Evolutionary conservation across 2,888 invertebrate species (phyloP).

Genomic region (Epinotia bilunana): DNA sequence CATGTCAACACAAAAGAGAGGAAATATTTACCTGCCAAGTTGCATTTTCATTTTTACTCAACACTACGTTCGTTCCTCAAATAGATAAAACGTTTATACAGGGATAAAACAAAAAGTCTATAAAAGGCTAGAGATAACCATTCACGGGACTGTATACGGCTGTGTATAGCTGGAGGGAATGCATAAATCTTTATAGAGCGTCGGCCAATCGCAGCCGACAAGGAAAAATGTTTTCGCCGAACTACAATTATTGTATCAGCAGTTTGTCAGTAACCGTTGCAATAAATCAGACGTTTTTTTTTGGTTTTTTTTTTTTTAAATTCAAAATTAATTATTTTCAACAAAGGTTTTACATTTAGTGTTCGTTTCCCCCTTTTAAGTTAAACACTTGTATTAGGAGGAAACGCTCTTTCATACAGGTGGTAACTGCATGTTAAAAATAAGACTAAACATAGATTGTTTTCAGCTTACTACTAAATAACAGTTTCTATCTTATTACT

Average conservation of each 20-base stretch:
- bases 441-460: too few species aligned
- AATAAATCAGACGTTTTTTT: background rate
- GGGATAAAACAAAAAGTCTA: slow-evolving; percentile 26
- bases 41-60: background rate
- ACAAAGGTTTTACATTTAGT: too few species aligned
- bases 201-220: slow-evolving; percentile 14
- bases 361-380: too few species aligned
- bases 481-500: too few species aligned
- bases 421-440: too few species aligned
- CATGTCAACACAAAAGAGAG: background rate
- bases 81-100: slow-evolving; percentile 22
- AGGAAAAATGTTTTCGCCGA: slow-evolving; percentile 29
- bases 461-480: too few species aligned
- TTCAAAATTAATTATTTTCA: too few species aligned
- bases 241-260: slow-evolving; percentile 17
- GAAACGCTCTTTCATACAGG: too few species aligned
- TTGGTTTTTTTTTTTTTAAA: too few species aligned
- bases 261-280: slow-evolving; percentile 2
- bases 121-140: slow-evolving; percentile 27
- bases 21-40: background rate
- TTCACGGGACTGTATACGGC: slow-evolving; percentile 16
- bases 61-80: background rate
- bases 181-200: slow-evolving; percentile 41
- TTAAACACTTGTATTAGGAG: too few species aligned
- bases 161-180: slow-evolving; percentile 20